Conservation (phyloP, 2,888 invertebrate species). For the Luperina testacea region DNA sequence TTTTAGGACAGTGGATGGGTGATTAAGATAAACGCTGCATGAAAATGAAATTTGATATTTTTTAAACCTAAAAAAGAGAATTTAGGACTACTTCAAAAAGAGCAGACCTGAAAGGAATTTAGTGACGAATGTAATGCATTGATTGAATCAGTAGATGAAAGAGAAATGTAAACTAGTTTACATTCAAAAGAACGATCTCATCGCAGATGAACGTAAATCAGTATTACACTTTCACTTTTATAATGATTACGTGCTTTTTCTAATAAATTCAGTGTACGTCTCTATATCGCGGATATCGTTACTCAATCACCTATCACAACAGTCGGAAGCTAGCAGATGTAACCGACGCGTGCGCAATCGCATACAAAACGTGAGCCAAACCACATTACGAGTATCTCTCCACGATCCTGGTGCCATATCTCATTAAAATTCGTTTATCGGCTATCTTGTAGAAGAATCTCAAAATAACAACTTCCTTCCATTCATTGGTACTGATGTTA, state of each 20-base stretch:
- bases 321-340: conserved; percentile 76
- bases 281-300: conserved; percentile 71
- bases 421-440: conserved; percentile 73
- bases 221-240: conserved; percentile 18
- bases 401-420: conserved; percentile 53
- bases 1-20: conserved; percentile 30
- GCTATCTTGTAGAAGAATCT: conserved; percentile 69
- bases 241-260: conserved; percentile 32
- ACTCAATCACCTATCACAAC: conserved; percentile 71
- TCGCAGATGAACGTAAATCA: conserved; percentile 1
- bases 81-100: background rate
- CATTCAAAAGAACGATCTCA: background rate
- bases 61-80: background rate
- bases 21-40: conserved; percentile 39
- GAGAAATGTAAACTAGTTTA: background rate
- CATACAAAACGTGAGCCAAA: conserved; percentile 67
- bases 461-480: conserved; percentile 77
- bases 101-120: background rate
- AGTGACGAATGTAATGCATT: background rate
- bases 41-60: conserved; percentile 19
- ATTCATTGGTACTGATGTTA: conserved; percentile 67
- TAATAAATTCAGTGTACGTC: conserved; percentile 67
- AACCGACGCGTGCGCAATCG: conserved; percentile 65
- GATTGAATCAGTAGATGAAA: background rate
- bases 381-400: conserved; percentile 55